Evolutionary conservation across 1,140 invertebrate species (phyloP).

Genomic region (Yoshiicerus persimilis): DNA sequence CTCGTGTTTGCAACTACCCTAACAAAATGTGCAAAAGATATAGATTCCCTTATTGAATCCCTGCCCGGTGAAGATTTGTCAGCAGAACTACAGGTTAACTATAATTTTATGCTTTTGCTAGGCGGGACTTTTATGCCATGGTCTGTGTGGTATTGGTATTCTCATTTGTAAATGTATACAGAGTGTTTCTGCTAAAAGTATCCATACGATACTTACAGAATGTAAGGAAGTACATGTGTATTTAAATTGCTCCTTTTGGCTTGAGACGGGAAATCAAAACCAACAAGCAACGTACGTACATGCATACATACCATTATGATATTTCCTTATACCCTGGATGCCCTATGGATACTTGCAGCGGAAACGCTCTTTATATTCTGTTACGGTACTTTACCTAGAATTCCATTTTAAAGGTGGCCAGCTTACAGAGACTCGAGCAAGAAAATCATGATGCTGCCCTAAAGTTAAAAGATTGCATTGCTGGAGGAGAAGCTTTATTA

Average conservation of each 20-base stretch:
- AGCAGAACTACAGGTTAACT: conserved; percentile 80
- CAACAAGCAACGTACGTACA: too few relatives aligned
- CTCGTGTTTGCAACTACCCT: conserved; percentile 76
- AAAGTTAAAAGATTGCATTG: conserved; percentile 75
- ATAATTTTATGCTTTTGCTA: too few relatives aligned
- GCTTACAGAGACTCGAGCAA: conserved; percentile 77
- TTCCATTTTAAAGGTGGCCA: conserved; percentile 67
- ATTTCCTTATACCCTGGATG: conserved; percentile 26
- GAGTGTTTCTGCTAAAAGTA: background rate
- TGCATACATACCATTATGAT: too few relatives aligned
- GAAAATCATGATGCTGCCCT: conserved; percentile 93
- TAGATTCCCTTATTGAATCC: conserved; percentile 95
- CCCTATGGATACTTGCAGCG: too few relatives aligned
- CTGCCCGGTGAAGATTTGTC: conserved; percentile 94
- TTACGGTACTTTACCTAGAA: too few relatives aligned
- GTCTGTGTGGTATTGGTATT: too few relatives aligned
- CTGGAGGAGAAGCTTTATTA: conserved; percentile 81
- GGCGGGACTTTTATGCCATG: too few relatives aligned
- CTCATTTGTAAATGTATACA: background rate
- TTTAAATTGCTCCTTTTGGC: too few relatives aligned
- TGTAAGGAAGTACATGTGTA: too few relatives aligned
- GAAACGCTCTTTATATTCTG: too few relatives aligned
- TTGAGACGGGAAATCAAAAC: too few relatives aligned
- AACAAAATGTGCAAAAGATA: conserved; percentile 90
- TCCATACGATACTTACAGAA: too few relatives aligned